These are phyloP conservation scores for Phylloscopus collybita DNA, from an alignment of 2,797 vertebrate genomes.

Conservation along the genomic window DNA sequence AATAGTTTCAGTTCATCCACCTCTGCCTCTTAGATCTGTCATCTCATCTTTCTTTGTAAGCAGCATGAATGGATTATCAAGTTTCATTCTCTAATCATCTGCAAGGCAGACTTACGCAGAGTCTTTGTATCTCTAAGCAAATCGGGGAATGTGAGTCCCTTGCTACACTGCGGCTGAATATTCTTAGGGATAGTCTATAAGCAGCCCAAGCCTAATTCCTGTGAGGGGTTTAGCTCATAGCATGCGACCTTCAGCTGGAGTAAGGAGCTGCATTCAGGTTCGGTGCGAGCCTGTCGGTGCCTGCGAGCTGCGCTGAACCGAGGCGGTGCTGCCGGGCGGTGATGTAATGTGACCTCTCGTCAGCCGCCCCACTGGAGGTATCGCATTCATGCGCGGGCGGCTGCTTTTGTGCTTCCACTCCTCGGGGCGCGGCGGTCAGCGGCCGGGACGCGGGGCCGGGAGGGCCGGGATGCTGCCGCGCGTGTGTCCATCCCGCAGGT, in stretches of 20 bases:
- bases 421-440: background rate
- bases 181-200: background rate
- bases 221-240: fast-evolving
- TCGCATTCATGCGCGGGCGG: fast-evolving
- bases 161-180: background rate
- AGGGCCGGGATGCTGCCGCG: background rate
- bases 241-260: background rate
- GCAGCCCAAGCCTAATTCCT: background rate
- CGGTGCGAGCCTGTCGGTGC: fast-evolving
- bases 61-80: background rate
- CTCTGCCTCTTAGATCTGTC: background rate
- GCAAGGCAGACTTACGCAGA: background rate
- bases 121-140: background rate
- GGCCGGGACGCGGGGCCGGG: too few relatives aligned
- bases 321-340: background rate
- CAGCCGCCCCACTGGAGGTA: background rate
- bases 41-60: background rate
- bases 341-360: background rate
- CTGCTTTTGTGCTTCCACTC: background rate
- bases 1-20: background rate
- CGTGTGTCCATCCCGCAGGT: background rate
- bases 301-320: background rate
- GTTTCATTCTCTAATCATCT: background rate
- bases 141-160: background rate
- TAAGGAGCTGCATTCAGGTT: fast-evolving